Conservation (phyloP, 2,888 invertebrate genomes). For the Eucera pruinosa region DNA sequence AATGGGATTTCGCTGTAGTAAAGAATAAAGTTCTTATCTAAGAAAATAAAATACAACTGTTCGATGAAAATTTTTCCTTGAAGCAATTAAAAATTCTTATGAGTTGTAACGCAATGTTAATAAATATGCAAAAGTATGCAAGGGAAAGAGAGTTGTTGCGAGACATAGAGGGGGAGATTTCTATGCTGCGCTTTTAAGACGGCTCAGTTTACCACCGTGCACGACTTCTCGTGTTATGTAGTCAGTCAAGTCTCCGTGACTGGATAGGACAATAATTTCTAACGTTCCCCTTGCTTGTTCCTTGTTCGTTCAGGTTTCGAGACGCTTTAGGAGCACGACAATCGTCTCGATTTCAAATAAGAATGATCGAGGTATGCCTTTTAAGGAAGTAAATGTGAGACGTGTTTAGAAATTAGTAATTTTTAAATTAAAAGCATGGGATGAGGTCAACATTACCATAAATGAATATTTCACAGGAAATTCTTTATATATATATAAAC, state of each 20-base stretch:
- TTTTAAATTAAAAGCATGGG: not conserved
- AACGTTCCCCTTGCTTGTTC: conserved; percentile 63
- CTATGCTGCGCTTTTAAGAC: too few relatives aligned
- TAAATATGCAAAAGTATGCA: not conserved
- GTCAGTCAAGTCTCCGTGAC: conserved; percentile 69
- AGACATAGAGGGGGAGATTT: conserved; percentile 17
- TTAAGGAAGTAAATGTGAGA: not conserved
- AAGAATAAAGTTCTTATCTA: too few relatives aligned
- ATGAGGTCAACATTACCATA: too few relatives aligned
- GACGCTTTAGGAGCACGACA: not conserved
- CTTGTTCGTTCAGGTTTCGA: conserved; percentile 16
- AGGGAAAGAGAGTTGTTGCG: not conserved
- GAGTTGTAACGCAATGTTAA: not conserved
- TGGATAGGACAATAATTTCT: conserved; percentile 67
- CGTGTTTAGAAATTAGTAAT: not conserved
- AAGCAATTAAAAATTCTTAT: too few relatives aligned
- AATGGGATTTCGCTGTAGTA: too few relatives aligned
- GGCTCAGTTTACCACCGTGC: conserved; percentile 52
- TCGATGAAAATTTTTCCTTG: too few relatives aligned
- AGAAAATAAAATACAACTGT: too few relatives aligned
- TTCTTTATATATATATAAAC: too few relatives aligned
- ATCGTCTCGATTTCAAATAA: conserved; percentile 5
- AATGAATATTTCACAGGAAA: too few relatives aligned
- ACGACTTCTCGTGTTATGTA: conserved; percentile 60
- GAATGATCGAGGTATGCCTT: not conserved